A percentile compares a stretch with the other conserved stretches of the same genome.
Conservation (phyloP, 2,888 invertebrate genomes). For the Drosophila eohydei region DNA sequence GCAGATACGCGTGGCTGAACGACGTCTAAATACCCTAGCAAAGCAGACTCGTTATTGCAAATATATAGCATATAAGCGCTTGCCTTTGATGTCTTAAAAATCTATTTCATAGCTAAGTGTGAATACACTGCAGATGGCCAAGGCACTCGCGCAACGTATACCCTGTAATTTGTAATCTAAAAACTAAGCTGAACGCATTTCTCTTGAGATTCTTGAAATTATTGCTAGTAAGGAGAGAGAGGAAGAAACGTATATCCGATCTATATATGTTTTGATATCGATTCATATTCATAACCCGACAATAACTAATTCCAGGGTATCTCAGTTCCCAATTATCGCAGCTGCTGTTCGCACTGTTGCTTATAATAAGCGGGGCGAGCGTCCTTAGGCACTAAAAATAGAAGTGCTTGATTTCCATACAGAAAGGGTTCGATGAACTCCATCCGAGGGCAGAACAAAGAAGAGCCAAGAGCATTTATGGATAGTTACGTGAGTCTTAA, state of each 20-base stretch:
- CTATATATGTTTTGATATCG: too few relatives aligned
- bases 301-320: background rate
- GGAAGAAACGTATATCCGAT: too few relatives aligned
- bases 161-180: background rate
- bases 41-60: too few relatives aligned
- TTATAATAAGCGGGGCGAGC: background rate
- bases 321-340: background rate
- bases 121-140: background rate
- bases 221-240: too few relatives aligned
- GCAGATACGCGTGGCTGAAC: background rate
- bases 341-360: background rate
- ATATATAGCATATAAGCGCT: background rate
- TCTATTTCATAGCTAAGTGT: background rate
- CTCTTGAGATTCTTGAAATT: background rate
- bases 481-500: background rate
- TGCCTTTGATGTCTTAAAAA: background rate
- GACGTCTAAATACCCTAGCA: background rate
- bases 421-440: conserved; percentile 35
- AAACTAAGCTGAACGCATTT: background rate
- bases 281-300: background rate
- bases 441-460: background rate
- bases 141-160: background rate
- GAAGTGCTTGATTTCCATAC: conserved; percentile 11
- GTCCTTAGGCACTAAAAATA: conserved; percentile 2
- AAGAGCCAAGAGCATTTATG: background rate